These are phyloP conservation scores for Labroides dimidiatus DNA, from an alignment of 2,797 vertebrate genomes.

Conservation along the genomic window DNA sequence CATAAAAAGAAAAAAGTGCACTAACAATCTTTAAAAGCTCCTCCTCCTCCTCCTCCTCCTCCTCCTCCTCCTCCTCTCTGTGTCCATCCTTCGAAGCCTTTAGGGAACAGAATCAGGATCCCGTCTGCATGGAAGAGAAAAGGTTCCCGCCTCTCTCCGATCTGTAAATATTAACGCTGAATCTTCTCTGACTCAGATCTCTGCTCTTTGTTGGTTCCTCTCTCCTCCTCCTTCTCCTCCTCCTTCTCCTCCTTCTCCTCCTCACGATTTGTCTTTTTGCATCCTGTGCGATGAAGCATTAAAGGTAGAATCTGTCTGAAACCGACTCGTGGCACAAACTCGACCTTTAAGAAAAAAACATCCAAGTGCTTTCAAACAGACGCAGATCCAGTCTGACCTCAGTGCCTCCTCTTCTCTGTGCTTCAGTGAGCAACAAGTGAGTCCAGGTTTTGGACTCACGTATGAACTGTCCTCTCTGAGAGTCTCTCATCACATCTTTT, in stretches of 20 bases:
- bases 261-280: constrained; percentile 30
- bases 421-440: constrained; percentile 46
- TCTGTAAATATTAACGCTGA: constrained; percentile 70
- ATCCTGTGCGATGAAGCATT: constrained; percentile 89
- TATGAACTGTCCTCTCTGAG: constrained; percentile 37
- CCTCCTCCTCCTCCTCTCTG: constrained; percentile 68
- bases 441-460: constrained; percentile 27
- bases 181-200: constrained; percentile 43
- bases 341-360: constrained; percentile 59
- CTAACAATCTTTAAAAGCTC: constrained; percentile 83
- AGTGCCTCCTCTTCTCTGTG: constrained; percentile 89
- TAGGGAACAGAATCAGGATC: constrained; percentile 42
- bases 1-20: constrained; percentile 81
- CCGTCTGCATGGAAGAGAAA: constrained; percentile 39
- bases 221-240: constrained; percentile 10
- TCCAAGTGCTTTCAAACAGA: constrained; percentile 70
- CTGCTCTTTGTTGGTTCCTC: constrained; percentile 26
- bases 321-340: constrained; percentile 77
- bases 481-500: constrained; percentile 41
- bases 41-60: constrained; percentile 59
- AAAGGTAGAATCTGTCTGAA: constrained; percentile 84
- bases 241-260: constrained; percentile 10
- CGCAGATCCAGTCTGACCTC: constrained; percentile 77
- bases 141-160: constrained; percentile 7
- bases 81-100: constrained; percentile 42